These are phyloP conservation scores for Calliopsis andreniformis DNA, from an alignment of 1,140 invertebrate genomes.

Conservation along the genomic window DNA sequence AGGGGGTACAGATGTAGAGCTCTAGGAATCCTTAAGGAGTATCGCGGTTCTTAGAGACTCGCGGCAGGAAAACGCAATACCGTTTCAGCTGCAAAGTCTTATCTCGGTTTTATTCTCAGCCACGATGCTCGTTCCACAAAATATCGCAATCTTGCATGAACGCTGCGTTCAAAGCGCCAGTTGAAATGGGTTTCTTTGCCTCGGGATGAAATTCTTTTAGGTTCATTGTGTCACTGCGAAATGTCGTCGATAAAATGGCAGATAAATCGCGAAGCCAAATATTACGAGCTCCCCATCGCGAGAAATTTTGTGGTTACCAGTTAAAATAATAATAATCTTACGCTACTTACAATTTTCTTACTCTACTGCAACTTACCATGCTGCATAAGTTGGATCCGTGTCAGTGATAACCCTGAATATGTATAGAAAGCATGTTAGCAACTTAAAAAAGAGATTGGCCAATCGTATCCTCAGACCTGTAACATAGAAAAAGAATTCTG, in stretches of 20 bases:
- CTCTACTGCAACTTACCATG: constrained; percentile 86
- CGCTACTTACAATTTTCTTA: no score
- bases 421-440: constrained; percentile 97
- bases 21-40: constrained; percentile 15
- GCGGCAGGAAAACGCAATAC: constrained; percentile 17
- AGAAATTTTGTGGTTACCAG: no score
- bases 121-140: constrained; percentile 30
- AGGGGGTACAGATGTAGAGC: neutral
- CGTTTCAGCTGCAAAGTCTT: constrained; percentile 30
- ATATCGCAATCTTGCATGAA: constrained; percentile 48
- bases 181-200: constrained; percentile 12
- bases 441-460: constrained; percentile 97
- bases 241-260: neutral
- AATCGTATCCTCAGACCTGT: constrained; percentile 97
- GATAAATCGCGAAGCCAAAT: no score
- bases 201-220: constrained; percentile 8
- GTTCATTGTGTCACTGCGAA: neutral
- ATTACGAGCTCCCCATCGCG: no score
- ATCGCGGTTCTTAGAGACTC: neutral
- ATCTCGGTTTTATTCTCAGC: constrained; percentile 48
- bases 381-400: constrained; percentile 90
- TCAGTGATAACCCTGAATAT: constrained; percentile 96
- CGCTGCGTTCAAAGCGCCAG: constrained; percentile 20
- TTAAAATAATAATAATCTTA: no score
- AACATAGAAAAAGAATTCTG: constrained; percentile 58